phyloP scores from a whole-genome alignment of 2,113 vertebrate species.

The Plectropomus leopardus region DNA sequence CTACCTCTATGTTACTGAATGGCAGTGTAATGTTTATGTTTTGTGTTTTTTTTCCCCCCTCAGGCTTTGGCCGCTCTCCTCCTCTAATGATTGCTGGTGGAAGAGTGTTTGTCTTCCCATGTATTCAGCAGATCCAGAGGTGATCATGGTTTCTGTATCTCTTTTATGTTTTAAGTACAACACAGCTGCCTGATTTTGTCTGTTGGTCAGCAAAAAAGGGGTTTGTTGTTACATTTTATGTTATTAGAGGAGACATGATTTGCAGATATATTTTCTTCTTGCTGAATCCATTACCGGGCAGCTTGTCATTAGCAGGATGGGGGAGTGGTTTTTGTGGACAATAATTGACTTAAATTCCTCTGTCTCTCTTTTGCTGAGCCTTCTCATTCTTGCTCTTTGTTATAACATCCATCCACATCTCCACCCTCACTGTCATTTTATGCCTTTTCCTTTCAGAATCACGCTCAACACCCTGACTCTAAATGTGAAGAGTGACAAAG shows the following conservation, averaged over 20 bases:
- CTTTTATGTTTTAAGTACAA: conserved; percentile 12
- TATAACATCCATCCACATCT: not conserved
- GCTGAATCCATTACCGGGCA: not conserved
- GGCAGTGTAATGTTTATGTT: conserved; percentile 16
- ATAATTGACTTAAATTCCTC: conserved; percentile 3
- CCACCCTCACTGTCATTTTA: not conserved
- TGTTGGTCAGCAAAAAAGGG: not conserved
- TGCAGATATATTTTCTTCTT: not conserved
- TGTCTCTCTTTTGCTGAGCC: not conserved
- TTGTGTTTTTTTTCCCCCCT: not conserved
- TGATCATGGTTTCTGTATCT: conserved; percentile 70
- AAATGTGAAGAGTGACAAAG: conserved; percentile 96
- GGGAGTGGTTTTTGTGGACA: not conserved
- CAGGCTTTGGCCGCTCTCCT: conserved; percentile 92
- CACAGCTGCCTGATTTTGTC: not conserved
- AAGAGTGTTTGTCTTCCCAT: conserved; percentile 92
- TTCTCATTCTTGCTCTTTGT: conserved; percentile 63
- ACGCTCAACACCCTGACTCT: conserved; percentile 94
- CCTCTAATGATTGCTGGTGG: conserved; percentile 94
- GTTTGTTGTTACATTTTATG: too few species aligned
- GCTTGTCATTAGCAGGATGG: not conserved
- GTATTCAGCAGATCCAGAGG: conserved; percentile 93
- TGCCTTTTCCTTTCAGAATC: conserved; percentile 83
- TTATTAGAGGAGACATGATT: not conserved
- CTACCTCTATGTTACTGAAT: not conserved